Conservation (phyloP, 2,797 vertebrate species). For the Anguilla obscura region DNA sequence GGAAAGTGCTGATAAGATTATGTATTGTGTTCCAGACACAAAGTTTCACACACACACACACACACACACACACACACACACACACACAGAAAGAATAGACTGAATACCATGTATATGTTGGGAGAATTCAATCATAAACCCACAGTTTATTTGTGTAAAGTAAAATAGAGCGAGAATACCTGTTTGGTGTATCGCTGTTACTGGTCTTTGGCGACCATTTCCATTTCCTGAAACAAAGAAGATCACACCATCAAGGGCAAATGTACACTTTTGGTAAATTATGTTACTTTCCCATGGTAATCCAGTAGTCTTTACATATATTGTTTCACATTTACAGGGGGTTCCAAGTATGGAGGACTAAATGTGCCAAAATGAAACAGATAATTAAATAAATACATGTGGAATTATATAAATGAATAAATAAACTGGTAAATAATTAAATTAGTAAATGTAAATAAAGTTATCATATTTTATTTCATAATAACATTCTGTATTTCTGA, state of each 20-base stretch:
- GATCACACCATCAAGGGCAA: not conserved
- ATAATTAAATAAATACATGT: too few species aligned
- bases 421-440: too few species aligned
- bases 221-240: constrained; percentile 63
- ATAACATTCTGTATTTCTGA: too few species aligned
- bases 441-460: too few species aligned
- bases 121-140: not conserved
- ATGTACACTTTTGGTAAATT: not conserved
- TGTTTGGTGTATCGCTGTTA: constrained; percentile 51
- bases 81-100: not conserved
- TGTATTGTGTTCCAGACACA: not conserved
- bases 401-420: too few species aligned
- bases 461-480: too few species aligned
- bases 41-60: not conserved
- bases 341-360: too few species aligned
- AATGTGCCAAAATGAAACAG: too few species aligned
- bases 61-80: not conserved
- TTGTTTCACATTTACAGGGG: not conserved
- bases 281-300: not conserved
- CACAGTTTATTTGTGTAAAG: not conserved
- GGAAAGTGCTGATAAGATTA: constrained; percentile 6
- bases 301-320: not conserved
- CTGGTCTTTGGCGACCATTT: constrained; percentile 65
- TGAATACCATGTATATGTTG: not conserved
- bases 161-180: constrained; percentile 51